These are phyloP conservation scores for Brienomyrus brachyistius DNA, from an alignment of 2,113 vertebrate species.

Conservation along the genomic window DNA sequence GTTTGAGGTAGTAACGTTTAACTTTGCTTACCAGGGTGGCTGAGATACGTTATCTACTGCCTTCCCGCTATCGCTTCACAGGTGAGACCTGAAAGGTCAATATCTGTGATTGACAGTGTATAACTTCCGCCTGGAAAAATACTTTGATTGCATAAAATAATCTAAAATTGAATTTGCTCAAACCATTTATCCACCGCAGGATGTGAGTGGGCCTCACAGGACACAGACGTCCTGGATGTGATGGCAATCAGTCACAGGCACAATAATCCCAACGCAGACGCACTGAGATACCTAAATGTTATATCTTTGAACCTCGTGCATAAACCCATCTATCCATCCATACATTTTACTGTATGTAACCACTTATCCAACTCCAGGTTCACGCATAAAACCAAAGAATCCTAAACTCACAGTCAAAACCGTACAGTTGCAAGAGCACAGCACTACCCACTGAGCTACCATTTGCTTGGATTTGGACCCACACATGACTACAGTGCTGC, in stretches of 20 bases:
- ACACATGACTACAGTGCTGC: not conserved
- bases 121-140: not conserved
- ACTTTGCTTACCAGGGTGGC: not conserved
- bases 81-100: not conserved
- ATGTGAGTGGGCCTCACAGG: not conserved
- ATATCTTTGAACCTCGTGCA: not conserved
- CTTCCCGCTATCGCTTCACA: not conserved
- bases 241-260: not conserved
- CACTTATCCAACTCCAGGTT: not conserved
- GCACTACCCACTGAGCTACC: not conserved
- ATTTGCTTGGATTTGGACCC: not conserved
- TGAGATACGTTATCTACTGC: not conserved
- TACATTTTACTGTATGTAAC: too few relatives aligned
- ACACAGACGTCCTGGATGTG: too few relatives aligned
- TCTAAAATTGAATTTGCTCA: not conserved
- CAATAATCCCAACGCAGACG: not conserved
- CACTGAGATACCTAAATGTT: not conserved
- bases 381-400: not conserved
- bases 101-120: not conserved
- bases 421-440: not conserved
- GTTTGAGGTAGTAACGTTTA: not conserved
- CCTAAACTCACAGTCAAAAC: not conserved
- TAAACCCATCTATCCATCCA: not conserved
- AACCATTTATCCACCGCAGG: not conserved
- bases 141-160: not conserved